Percentiles rank a stretch among this genome's conserved stretches.
phyloP scores from a whole-genome alignment of 2,113 vertebrate species.

The Butorides virescens region DNA sequence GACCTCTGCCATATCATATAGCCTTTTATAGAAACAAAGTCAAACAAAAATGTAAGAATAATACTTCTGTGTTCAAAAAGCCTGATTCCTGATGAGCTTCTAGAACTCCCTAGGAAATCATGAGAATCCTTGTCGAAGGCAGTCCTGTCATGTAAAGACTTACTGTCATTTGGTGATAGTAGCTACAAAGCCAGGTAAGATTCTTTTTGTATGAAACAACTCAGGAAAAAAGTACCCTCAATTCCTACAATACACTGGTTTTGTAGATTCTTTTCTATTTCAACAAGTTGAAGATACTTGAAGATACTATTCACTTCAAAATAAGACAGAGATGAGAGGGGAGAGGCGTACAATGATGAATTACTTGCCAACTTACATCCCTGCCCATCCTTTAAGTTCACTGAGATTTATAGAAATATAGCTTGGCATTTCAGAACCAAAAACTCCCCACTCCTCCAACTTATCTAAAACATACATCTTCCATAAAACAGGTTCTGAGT shows the following conservation, averaged over 20 bases:
- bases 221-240: background rate
- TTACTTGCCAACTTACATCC: background rate
- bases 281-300: background rate
- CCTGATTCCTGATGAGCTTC: background rate
- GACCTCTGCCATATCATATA: background rate
- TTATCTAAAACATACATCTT: background rate
- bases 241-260: background rate
- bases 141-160: background rate
- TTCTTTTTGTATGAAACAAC: background rate
- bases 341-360: background rate
- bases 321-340: background rate
- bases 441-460: accelerated
- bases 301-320: background rate
- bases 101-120: background rate
- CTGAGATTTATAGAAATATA: background rate
- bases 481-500: background rate
- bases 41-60: background rate
- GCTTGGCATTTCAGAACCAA: background rate
- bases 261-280: background rate
- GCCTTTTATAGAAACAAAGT: background rate
- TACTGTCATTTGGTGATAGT: background rate
- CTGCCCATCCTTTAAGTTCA: background rate
- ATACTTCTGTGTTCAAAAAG: background rate
- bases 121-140: background rate
- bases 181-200: background rate